A percentile compares a stretch with the other conserved stretches of the same genome.
Conservation (phyloP, 2,888 invertebrate genomes). For the Mystacides longicornis region DNA sequence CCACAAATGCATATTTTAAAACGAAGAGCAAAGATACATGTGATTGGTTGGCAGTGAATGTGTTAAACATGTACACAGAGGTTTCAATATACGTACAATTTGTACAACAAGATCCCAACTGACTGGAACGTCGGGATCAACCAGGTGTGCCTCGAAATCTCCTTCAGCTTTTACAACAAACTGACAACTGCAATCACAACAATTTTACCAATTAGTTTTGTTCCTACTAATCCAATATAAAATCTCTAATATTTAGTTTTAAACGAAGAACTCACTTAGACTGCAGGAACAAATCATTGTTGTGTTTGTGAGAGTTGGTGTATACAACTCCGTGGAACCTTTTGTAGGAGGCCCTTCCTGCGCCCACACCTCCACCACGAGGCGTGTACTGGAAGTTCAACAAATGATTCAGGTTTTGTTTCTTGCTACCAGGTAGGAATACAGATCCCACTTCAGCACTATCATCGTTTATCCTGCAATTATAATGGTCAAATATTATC, state of each 20-base stretch:
- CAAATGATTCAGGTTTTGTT: slow-evolving; percentile 89
- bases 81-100: slow-evolving; percentile 85
- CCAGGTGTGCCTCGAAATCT: slow-evolving; percentile 69
- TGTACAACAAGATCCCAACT: slow-evolving; percentile 91
- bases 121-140: slow-evolving; percentile 82
- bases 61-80: no score
- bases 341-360: slow-evolving; percentile 28
- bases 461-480: slow-evolving; percentile 45
- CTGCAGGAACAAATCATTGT: slow-evolving; percentile 90
- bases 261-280: slow-evolving; percentile 66
- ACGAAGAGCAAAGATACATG: no score
- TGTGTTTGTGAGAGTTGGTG: slow-evolving; percentile 59
- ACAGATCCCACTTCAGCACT: slow-evolving; percentile 76
- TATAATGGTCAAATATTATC: no score
- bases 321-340: slow-evolving; percentile 33
- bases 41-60: no score
- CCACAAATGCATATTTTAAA: no score
- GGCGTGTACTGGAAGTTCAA: slow-evolving; percentile 84
- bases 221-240: background rate
- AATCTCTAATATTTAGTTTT: background rate
- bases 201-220: background rate
- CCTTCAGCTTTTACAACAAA: slow-evolving; percentile 82
- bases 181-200: slow-evolving; percentile 66
- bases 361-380: slow-evolving; percentile 43
- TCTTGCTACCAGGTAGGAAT: slow-evolving; percentile 76